Percentiles rank a stretch among this genome's conserved stretches.
These are phyloP conservation scores for Amiota mariae DNA, from an alignment of 2,888 invertebrate species.

Conservation along the genomic window DNA sequence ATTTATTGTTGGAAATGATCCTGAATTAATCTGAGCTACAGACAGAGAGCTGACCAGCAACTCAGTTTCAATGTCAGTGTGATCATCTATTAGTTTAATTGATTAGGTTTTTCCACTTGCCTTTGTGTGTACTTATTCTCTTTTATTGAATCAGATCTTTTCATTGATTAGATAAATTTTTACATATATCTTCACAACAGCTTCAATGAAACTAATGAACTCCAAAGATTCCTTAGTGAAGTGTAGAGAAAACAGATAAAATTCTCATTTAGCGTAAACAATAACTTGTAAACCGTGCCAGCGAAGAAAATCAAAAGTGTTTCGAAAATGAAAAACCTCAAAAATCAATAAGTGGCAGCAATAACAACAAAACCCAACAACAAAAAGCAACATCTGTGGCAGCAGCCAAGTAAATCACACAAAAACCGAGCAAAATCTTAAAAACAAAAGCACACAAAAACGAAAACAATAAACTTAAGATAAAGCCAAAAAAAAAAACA, in stretches of 20 bases:
- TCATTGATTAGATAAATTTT: too few relatives aligned
- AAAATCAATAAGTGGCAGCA: conserved; percentile 3
- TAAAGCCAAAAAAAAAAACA: conserved; percentile 59
- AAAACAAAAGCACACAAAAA: conserved; percentile 34
- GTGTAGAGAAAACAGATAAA: not conserved
- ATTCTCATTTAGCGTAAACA: conserved; percentile 42
- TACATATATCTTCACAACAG: too few relatives aligned
- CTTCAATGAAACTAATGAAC: not conserved
- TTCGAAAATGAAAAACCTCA: not conserved
- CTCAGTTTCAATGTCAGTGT: too few relatives aligned
- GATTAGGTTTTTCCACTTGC: too few relatives aligned
- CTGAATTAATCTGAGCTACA: too few relatives aligned
- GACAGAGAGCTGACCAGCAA: too few relatives aligned
- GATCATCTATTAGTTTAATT: too few relatives aligned
- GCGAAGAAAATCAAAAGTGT: conserved; percentile 21
- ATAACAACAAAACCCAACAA: not conserved
- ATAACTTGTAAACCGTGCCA: conserved; percentile 56
- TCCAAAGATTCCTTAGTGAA: too few relatives aligned
- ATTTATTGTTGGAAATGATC: too few relatives aligned
- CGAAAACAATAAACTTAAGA: conserved; percentile 57
- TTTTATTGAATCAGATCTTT: too few relatives aligned
- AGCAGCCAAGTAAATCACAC: not conserved
- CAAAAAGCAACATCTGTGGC: conserved; percentile 31
- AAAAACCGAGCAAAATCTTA: conserved; percentile 35
- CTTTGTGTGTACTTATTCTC: too few relatives aligned